These are phyloP conservation scores for Alviniconcha marisindica DNA, from an alignment of 1,140 invertebrate genomes.

Conservation along the genomic window DNA sequence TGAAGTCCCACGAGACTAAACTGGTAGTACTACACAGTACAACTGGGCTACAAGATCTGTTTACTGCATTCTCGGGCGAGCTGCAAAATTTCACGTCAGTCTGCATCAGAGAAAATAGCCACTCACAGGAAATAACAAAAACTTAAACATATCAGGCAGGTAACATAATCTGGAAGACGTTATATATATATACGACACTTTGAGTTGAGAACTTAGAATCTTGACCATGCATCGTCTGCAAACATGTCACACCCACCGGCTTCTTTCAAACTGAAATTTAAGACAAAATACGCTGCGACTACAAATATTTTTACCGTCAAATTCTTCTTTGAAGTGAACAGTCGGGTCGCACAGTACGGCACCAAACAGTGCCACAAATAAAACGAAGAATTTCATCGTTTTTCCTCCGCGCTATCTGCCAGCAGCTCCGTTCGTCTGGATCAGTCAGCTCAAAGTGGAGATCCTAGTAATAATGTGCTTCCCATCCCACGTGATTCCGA, in stretches of 20 bases:
- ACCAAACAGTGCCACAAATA: conserved; percentile 59
- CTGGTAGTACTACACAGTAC: too few species aligned
- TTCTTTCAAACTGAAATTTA: background rate
- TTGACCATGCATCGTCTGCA: too few species aligned
- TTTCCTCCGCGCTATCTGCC: background rate
- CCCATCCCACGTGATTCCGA: conserved; percentile 65
- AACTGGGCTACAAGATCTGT: too few species aligned
- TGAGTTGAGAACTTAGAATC: too few species aligned
- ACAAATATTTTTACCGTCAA: conserved; percentile 62
- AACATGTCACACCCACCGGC: background rate
- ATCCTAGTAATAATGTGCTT: conserved; percentile 53
- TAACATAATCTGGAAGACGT: too few species aligned
- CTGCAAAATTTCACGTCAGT: too few species aligned
- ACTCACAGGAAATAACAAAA: too few species aligned
- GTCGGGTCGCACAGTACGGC: conserved; percentile 62
- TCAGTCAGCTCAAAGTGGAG: conserved; percentile 31
- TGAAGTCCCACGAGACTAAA: too few species aligned
- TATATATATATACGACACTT: too few species aligned
- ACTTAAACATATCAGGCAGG: too few species aligned
- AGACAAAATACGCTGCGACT: conserved; percentile 32
- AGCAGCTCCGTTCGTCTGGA: conserved; percentile 23
- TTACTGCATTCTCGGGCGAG: too few species aligned
- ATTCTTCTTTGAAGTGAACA: conserved; percentile 71
- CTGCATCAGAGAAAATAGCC: too few species aligned
- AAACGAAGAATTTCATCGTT: conserved; percentile 55